Conservation (phyloP, 2,797 vertebrate genomes). For the Todus mexicanus region DNA sequence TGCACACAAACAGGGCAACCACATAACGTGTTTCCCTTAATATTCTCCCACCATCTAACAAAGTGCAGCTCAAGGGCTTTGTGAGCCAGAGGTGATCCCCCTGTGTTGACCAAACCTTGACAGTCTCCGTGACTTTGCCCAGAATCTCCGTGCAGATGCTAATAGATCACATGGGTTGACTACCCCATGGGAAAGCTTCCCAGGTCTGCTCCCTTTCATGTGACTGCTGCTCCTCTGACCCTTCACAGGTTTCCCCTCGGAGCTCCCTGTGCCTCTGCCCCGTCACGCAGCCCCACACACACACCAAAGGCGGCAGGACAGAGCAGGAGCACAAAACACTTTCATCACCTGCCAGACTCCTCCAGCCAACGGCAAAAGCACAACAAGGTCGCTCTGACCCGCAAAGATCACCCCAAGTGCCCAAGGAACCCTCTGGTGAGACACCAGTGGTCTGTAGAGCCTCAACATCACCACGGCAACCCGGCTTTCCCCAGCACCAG, state of each 20-base stretch:
- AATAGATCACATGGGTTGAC: neutral
- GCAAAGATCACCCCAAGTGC: neutral
- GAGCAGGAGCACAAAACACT: fast-evolving
- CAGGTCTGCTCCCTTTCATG: neutral
- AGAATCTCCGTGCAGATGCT: neutral
- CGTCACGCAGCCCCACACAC: fast-evolving
- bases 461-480: fast-evolving
- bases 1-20: neutral
- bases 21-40: fast-evolving
- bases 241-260: neutral
- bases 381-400: neutral
- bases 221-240: neutral
- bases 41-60: neutral
- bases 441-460: neutral
- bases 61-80: neutral
- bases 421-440: neutral
- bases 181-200: neutral
- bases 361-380: neutral
- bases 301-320: neutral
- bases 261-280: neutral
- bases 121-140: neutral
- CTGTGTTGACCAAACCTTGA: neutral
- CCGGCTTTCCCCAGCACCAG: fast-evolving
- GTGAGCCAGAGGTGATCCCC: neutral
- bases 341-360: neutral